These are phyloP conservation scores for Myzus persicae DNA, from an alignment of 1,140 invertebrate species.

Conservation along the genomic window DNA sequence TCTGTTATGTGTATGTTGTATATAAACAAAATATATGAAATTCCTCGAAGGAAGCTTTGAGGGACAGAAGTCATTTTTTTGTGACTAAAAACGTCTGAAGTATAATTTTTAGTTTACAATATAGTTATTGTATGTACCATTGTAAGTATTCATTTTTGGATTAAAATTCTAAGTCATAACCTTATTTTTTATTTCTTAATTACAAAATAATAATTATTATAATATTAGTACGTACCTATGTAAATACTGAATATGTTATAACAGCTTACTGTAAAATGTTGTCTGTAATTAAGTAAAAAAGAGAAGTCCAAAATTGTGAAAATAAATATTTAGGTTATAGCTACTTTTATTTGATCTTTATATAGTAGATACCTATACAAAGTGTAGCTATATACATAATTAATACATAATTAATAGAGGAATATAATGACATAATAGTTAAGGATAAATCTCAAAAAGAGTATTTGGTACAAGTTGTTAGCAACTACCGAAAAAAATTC, in stretches of 20 bases:
- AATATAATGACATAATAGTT: too few relatives aligned
- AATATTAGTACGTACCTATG: too few relatives aligned
- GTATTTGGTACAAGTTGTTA: too few relatives aligned
- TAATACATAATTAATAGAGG: too few relatives aligned
- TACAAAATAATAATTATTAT: too few relatives aligned
- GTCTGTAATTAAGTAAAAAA: not conserved
- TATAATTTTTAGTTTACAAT: not conserved
- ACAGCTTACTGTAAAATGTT: not conserved
- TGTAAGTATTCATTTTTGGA: not conserved
- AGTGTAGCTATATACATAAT: too few relatives aligned
- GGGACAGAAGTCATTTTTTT: too few relatives aligned
- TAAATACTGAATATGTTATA: not conserved
- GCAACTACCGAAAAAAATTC: too few relatives aligned
- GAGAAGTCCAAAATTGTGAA: not conserved
- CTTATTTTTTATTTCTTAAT: not conserved
- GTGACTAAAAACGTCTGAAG: not conserved
- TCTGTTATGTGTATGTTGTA: not conserved
- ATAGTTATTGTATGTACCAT: not conserved
- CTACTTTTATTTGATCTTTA: not conserved
- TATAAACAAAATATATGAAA: not conserved
- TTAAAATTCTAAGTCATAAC: not conserved
- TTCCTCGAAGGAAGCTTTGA: not conserved
- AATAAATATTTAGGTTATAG: not conserved
- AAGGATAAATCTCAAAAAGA: too few relatives aligned
- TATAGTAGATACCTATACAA: not conserved